These are phyloP conservation scores for Kryptolebias ocellatus DNA, from an alignment of 2,797 vertebrate species.

Conservation along the genomic window DNA sequence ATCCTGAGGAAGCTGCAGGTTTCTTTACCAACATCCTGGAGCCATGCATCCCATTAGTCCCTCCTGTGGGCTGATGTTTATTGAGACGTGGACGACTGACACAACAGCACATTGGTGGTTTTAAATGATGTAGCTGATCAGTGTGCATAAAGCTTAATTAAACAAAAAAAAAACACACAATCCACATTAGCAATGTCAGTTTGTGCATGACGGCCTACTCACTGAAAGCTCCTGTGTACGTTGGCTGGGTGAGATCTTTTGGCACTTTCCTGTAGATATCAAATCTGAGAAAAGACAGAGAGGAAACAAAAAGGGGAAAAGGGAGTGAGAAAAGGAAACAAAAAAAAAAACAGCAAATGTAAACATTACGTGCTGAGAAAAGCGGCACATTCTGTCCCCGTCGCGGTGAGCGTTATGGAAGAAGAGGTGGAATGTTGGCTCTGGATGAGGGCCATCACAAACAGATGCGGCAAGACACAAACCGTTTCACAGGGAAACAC, in stretches of 20 bases:
- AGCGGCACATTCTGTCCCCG: slow-evolving; percentile 81
- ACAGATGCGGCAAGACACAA: slow-evolving; percentile 35
- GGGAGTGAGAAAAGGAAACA: slow-evolving; percentile 17
- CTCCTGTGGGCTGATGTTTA: too few relatives aligned
- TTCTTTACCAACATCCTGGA: background rate
- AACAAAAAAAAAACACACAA: background rate
- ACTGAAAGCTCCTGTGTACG: slow-evolving; percentile 98
- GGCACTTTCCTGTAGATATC: slow-evolving; percentile 99
- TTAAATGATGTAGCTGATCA: background rate
- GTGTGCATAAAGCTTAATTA: background rate
- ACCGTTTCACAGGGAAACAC: slow-evolving; percentile 47
- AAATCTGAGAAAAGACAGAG: slow-evolving; percentile 84
- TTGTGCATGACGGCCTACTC: slow-evolving; percentile 77
- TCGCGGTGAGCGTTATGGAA: slow-evolving; percentile 72
- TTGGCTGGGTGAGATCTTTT: slow-evolving; percentile 99
- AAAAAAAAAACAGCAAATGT: slow-evolving; percentile 43
- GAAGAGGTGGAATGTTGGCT: slow-evolving; percentile 78
- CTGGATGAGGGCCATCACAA: slow-evolving; percentile 70
- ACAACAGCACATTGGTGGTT: background rate
- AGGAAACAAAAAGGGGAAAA: slow-evolving; percentile 21
- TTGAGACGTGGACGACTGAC: too few relatives aligned
- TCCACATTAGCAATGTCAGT: background rate
- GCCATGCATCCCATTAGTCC: background rate
- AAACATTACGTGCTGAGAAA: slow-evolving; percentile 72
- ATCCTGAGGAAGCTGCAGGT: background rate